A percentile compares a stretch with the other conserved stretches of the same genome.
These are phyloP conservation scores for Daboia siamensis DNA, from an alignment of 2,113 vertebrate species.

Conservation along the genomic window DNA sequence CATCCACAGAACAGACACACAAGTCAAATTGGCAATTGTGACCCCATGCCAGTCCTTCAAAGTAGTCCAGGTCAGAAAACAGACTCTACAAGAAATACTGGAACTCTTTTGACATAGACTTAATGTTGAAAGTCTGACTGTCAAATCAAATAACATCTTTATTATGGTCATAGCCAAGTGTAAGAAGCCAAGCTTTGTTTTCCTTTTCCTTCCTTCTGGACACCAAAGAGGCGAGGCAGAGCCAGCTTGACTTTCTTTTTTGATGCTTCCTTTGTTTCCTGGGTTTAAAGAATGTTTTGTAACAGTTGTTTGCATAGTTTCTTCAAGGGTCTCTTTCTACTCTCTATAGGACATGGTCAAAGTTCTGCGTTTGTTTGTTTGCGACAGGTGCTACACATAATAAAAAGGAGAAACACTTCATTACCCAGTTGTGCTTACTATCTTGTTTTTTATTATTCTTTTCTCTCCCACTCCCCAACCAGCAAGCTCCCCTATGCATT, in stretches of 20 bases:
- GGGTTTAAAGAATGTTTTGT: background rate
- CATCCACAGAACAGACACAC: background rate
- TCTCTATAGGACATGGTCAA: background rate
- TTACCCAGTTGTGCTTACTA: too few species aligned
- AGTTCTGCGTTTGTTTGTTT: background rate
- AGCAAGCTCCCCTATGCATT: background rate
- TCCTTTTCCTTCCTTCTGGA: background rate
- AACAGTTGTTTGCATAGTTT: background rate
- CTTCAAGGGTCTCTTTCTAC: background rate
- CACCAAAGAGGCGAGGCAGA: background rate
- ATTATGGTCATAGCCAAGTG: background rate
- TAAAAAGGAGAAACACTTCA: background rate
- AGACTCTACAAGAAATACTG: background rate
- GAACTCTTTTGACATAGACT: background rate
- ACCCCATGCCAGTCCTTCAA: background rate
- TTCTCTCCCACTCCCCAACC: background rate
- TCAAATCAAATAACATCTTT: background rate
- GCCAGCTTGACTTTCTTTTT: background rate
- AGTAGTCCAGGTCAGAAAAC: background rate
- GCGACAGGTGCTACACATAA: background rate
- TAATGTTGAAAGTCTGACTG: background rate
- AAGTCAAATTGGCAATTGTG: background rate
- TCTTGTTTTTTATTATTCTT: background rate
- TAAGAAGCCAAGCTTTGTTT: background rate
- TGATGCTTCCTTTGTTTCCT: background rate